Conservation (phyloP, 2,797 vertebrate species). For the Microctenopoma lineatum region DNA sequence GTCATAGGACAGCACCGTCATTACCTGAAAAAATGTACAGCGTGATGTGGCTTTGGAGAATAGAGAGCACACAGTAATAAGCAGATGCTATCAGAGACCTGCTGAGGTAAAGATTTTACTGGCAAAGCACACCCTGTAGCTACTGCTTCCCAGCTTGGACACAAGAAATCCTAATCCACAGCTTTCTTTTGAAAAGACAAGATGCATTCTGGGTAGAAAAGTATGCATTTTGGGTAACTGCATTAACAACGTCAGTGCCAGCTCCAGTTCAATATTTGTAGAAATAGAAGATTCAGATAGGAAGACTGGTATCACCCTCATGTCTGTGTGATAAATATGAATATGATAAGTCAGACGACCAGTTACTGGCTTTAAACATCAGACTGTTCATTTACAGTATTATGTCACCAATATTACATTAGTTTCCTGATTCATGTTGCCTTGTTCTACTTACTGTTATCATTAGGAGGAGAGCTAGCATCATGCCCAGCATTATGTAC, state of each 20-base stretch:
- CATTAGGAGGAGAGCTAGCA: slow-evolving; percentile 85
- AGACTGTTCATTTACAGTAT: background rate
- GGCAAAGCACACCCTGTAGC: slow-evolving; percentile 17
- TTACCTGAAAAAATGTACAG: slow-evolving; percentile 76
- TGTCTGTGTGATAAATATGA: background rate
- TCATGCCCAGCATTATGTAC: slow-evolving; percentile 88
- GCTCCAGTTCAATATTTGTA: background rate
- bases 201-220: background rate
- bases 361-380: background rate
- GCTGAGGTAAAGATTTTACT: slow-evolving; percentile 55
- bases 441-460: slow-evolving; percentile 79
- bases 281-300: background rate
- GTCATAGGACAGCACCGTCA: slow-evolving; percentile 85
- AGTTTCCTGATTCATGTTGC: background rate
- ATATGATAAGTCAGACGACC: background rate
- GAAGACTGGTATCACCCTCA: background rate
- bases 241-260: background rate
- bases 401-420: background rate
- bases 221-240: background rate
- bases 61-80: slow-evolving; percentile 22
- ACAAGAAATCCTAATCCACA: background rate
- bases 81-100: slow-evolving; percentile 36
- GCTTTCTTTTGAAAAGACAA: slow-evolving; percentile 8
- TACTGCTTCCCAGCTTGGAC: slow-evolving; percentile 8
- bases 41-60: slow-evolving; percentile 43